Conservation (phyloP, 2,797 vertebrate species). For the Ataeniobius toweri region DNA sequence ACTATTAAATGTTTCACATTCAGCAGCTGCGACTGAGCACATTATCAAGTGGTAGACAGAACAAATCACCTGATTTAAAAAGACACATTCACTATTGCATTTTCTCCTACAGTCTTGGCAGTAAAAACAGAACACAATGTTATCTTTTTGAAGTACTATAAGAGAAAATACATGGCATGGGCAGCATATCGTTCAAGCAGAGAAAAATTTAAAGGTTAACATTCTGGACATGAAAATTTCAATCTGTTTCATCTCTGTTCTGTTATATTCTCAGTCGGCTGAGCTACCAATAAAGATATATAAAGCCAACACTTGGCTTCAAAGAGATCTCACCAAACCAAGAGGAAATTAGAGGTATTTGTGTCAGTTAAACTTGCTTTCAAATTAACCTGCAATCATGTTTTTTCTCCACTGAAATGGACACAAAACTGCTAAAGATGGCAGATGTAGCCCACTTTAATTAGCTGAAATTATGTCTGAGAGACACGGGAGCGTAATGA, state of each 20-base stretch:
- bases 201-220: neutral
- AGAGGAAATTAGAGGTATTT: slow-evolving; percentile 3
- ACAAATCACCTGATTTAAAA: neutral
- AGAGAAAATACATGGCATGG: neutral
- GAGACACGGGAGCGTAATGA: slow-evolving; percentile 13
- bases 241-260: neutral
- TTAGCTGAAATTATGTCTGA: slow-evolving; percentile 18
- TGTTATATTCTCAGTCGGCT: neutral
- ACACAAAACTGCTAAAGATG: slow-evolving; percentile 19
- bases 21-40: neutral
- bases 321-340: neutral
- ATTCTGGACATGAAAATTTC: neutral
- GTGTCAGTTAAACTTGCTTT: slow-evolving; percentile 1
- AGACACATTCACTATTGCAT: neutral
- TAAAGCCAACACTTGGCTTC: neutral
- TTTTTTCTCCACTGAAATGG: slow-evolving; percentile 10
- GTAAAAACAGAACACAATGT: neutral
- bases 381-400: slow-evolving; percentile 8
- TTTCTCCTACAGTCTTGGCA: neutral
- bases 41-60: neutral
- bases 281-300: neutral
- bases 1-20: neutral
- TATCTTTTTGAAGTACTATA: neutral
- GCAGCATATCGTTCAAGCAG: neutral
- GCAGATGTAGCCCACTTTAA: slow-evolving; percentile 14